phyloP scores from a whole-genome alignment of 2,888 invertebrate species.

The Tetrapedia diversipes region DNA sequence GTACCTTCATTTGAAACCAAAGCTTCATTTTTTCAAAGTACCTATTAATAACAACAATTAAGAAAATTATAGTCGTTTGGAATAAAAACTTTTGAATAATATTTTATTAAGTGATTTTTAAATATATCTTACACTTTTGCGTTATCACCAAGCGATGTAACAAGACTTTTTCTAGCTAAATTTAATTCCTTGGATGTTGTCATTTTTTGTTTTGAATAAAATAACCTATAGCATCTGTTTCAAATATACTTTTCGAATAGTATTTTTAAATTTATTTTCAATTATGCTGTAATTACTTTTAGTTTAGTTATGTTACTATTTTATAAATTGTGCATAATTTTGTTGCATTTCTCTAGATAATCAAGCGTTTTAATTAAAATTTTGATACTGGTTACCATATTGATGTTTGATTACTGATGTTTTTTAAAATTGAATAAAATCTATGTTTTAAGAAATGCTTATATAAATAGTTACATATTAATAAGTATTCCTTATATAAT shows the following conservation, averaged over 20 bases:
- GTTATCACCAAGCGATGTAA: conserved; percentile 88
- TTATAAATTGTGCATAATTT: neutral
- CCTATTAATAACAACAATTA: conserved; percentile 62
- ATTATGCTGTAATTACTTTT: neutral
- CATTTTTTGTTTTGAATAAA: conserved; percentile 62
- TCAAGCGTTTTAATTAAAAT: neutral
- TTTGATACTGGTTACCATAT: conserved; percentile 1
- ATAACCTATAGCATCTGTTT: conserved; percentile 8
- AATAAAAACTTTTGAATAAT: neutral
- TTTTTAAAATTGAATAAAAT: too few relatives aligned
- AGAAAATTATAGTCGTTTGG: neutral
- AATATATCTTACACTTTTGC: conserved; percentile 83
- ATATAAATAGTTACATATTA: neutral
- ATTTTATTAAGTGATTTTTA: neutral
- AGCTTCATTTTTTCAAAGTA: conserved; percentile 90
- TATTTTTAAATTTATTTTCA: conserved; percentile 4
- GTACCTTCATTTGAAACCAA: conserved; percentile 87
- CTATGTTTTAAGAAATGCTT: too few relatives aligned
- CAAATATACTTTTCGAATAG: neutral
- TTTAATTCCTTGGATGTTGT: conserved; percentile 83
- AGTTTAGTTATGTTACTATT: neutral
- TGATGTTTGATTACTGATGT: neutral
- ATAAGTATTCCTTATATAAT: too few relatives aligned
- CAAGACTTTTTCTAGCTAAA: conserved; percentile 86
- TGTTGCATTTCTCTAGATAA: neutral